phyloP scores from a whole-genome alignment of 92 coral and sea anemone species.

The Muricea muricata region DNA sequence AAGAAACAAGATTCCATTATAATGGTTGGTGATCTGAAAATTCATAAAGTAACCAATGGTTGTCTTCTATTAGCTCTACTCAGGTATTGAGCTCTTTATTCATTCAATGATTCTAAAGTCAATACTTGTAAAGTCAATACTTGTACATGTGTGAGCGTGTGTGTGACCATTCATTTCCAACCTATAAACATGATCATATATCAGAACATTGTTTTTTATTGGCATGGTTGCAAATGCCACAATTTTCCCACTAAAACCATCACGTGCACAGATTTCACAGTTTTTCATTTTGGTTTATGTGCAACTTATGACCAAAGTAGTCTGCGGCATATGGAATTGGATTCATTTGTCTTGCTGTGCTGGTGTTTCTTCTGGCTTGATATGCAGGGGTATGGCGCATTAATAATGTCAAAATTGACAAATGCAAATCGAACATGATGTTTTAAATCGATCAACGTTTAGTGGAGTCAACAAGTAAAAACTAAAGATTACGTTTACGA shows the following conservation, averaged over 20 bases:
- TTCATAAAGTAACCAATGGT: too few species aligned
- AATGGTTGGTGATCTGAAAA: slow-evolving; percentile 27
- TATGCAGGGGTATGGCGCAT: too few species aligned
- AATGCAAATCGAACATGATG: too few species aligned
- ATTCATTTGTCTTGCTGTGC: slow-evolving; percentile 60
- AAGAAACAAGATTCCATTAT: not conserved
- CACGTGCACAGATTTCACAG: slow-evolving; percentile 71
- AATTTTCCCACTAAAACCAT: slow-evolving; percentile 70
- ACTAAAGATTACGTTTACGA: too few species aligned
- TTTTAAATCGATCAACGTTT: too few species aligned
- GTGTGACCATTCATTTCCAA: not conserved
- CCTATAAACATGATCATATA: slow-evolving; percentile 67
- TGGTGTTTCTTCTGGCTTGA: slow-evolving; percentile 58
- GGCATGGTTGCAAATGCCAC: slow-evolving; percentile 70
- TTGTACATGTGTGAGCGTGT: not conserved
- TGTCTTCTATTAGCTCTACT: too few species aligned
- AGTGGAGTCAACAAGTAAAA: too few species aligned
- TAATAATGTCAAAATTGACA: too few species aligned
- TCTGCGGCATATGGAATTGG: slow-evolving; percentile 66
- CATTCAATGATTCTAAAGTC: too few species aligned
- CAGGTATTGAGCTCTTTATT: too few species aligned
- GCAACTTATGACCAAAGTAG: slow-evolving; percentile 72
- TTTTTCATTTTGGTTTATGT: slow-evolving; percentile 68
- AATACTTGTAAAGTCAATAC: too few species aligned
- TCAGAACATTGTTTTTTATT: slow-evolving; percentile 65